Base-by-base conservation (phyloP, 2,797 vertebrate genomes). In the Furcifer pardalis region DNA sequence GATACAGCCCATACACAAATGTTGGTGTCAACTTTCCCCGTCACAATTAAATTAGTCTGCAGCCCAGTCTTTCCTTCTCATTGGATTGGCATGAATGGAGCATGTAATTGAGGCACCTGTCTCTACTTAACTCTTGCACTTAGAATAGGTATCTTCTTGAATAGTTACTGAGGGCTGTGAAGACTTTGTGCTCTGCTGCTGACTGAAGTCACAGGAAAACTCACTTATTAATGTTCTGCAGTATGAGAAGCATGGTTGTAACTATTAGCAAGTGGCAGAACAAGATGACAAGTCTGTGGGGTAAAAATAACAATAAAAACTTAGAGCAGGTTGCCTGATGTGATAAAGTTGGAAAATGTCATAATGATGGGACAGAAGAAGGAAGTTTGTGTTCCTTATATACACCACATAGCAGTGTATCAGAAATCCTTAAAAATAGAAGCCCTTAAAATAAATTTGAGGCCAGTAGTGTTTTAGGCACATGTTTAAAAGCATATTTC, bases 401-500 rank as follows among this genome's bases (percentile, higher is more conserved):
- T 35, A 21, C 15, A 40, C 44, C 44, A 88, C 80, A 86, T 19
- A 32, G 23, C 10, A 25, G 78, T 1, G 27, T 71, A 1, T 59
- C 23, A 49, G 49, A 13, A 68, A 87, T 42, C 73, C 87, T 88
- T 89, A 91, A n/a, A n/a, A 84, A 30, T 76, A 89, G 42, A 7
- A 74, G 42, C 79, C 63, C 49, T 27, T 82, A 88, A 83, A 77
- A 79, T 56, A 74, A 52, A 21, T 84, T 71, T 88, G 35, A 89
- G 88, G 86, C 86, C 82, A 89, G 74, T 65, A 76, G 13, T 79
- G 63, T 90, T 92, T 86, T 83, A 91, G 90, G 87, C 49, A 80
- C 76, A 62, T 91, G 59, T 85, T 63, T 88, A 78, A 85, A 91
- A 91, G 56, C 66, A 92, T 91, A 91, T 84, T 84, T 85, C 65